phyloP scores from a whole-genome alignment of 2,113 vertebrate species.

The Nanorana parkeri region DNA sequence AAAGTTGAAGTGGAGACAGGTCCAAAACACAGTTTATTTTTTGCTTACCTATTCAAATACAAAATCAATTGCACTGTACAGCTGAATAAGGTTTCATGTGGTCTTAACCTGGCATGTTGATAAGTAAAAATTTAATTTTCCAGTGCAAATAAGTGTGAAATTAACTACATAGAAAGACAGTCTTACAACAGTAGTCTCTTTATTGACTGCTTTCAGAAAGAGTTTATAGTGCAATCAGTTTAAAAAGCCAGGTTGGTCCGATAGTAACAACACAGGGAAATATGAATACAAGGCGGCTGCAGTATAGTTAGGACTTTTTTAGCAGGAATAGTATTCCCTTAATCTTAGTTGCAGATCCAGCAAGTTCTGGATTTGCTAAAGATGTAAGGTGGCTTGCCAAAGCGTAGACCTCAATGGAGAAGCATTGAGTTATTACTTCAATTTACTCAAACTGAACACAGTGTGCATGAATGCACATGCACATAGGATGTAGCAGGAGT shows the following conservation, averaged over 20 bases:
- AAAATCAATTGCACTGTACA: conserved; percentile 58
- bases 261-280: conserved; percentile 56
- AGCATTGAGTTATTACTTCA: too few species aligned
- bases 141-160: conserved; percentile 70
- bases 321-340: too few species aligned
- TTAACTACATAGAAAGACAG: conserved; percentile 70
- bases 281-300: conserved; percentile 5
- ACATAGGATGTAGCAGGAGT: too few species aligned
- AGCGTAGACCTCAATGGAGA: too few species aligned
- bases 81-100: conserved; percentile 56
- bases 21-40: conserved; percentile 54
- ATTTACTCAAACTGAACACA: too few species aligned
- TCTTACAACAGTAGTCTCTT: conserved; percentile 61
- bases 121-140: conserved; percentile 72
- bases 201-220: conserved; percentile 62
- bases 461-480: too few species aligned
- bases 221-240: conserved; percentile 68
- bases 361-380: too few species aligned
- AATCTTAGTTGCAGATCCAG: too few species aligned
- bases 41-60: conserved; percentile 59
- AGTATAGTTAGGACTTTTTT: not conserved
- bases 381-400: too few species aligned
- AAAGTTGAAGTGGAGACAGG: too few species aligned
- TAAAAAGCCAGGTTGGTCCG: conserved; percentile 66
- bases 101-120: conserved; percentile 67